Evolutionary conservation across 2,888 invertebrate genomes (phyloP), one percentile per base, ranked within the genome.

Genomic region (Pediacus dermestoides): DNA sequence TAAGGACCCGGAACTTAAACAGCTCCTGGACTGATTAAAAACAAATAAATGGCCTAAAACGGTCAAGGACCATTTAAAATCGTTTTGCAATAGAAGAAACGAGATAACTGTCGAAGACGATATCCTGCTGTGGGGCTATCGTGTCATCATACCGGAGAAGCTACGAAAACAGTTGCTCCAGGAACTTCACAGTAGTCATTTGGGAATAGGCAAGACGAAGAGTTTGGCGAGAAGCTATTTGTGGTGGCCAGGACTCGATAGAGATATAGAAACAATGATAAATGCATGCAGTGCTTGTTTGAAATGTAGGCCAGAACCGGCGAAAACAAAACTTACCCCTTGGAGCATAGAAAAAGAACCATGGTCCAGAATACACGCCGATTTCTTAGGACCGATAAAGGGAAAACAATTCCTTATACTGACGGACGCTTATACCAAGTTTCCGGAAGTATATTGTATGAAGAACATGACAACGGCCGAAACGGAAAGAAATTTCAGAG

Each of bases 171-270:
- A 14, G 10, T 13, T 43, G 14, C 27, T 42, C 3, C 16, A 33
- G 8, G 37, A 46, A 36, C 18, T 46, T 9, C 46, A 46, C 15
- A 10, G 15, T 25, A 30, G 16, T 7, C 40, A 46, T 30, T 33
- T 39, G 10, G 39, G 33, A 13, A 23, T 23, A n/a, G 14, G 11
- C 12, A 32, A 27, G 30, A 42, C 34, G 11, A 44, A 44, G 14
- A 10, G 18, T n/a, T 35, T 46, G 11, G 39, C 43, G 13, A 32
- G 43, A 22, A 36, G 37, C 9, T 39, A 36, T 15, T 15, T 50
- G 6, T 50, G 39, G 32, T 50, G 50, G 48, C 38, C 46, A 21
- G 31, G 25, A 7, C 31, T 50, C 8, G 44, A 50, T 26, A 14
- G 15, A 10, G 36, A 46, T n/a, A 44, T 46, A 1, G 44, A 47